Base-by-base conservation (phyloP, 2,888 invertebrate genomes). In the Autographa gamma region DNA sequence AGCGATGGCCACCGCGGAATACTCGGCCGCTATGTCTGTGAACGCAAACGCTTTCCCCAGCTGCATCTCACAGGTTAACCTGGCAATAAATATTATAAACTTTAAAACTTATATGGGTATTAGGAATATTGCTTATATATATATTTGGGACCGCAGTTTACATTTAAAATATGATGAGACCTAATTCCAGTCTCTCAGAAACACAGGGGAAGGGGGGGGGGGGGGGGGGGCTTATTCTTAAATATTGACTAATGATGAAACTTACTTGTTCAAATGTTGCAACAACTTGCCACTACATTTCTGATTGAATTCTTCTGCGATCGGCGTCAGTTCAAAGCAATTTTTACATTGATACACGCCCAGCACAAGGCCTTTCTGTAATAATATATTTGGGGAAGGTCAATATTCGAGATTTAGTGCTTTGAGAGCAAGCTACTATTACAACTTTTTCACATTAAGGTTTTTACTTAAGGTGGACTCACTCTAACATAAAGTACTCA, bases 311-410 rank as follows among this genome's bases (percentile, higher is more conserved):
- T 96, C 96, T 73, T 92, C 89, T 2, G 96, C 96, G 0, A 94
- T 90, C 31, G 93, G 86, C 0, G 96, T 95, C 73, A 96, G 90
- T 74, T 95, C 92, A 8, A 95, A 93, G 66, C 91, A 76, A 5
- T 85, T 82, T 0, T 81, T 79, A 0, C 87, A 87, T 77, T 96
- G 94, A 84, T 96, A 96, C 18, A 96, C 93, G 0, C 96, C 96
- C 64, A 97, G 83, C 67, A 96, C 96, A n/a, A 96, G 82, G 1
- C 96, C 96, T 91, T 95, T 96, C 96, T 96, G 88, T 1, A 85
- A 85, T 63, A 52, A 14, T 16, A 41, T 61, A 32, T 31, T 31
- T 56, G 11, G 11, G 11, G 11, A 38, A 38, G 9, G 38, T 2
- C 11, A 38, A 38, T 8, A 6, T 34, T 38, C 38, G 38, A 38